These are phyloP conservation scores for Eclectus roratus DNA, from an alignment of 2,113 vertebrate species.

Conservation along the genomic window DNA sequence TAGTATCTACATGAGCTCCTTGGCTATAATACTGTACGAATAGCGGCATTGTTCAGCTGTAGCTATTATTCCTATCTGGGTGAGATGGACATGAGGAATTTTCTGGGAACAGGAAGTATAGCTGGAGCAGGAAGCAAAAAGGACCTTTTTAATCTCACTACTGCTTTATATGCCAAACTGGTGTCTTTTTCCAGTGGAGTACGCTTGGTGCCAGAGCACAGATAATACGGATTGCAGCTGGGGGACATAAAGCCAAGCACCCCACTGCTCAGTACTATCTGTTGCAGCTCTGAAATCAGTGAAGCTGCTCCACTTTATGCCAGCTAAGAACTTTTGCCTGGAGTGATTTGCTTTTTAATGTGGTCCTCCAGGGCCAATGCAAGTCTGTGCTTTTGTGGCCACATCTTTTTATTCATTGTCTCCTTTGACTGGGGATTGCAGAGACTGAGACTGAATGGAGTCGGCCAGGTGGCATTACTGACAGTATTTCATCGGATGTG, in stretches of 20 bases:
- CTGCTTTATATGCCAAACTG: background rate
- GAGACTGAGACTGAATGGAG: fast-evolving
- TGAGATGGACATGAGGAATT: background rate
- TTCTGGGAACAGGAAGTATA: background rate
- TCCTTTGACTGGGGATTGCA: background rate
- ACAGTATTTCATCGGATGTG: background rate
- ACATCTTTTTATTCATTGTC: fast-evolving
- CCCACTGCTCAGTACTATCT: background rate
- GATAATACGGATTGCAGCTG: background rate
- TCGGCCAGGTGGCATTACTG: background rate
- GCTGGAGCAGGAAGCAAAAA: background rate
- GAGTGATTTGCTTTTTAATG: background rate
- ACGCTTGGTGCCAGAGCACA: background rate
- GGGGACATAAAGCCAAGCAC: background rate
- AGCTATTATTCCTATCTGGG: background rate
- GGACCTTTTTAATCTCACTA: fast-evolving
- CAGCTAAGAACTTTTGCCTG: background rate
- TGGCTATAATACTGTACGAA: background rate
- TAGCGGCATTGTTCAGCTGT: fast-evolving
- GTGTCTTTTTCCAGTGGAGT: background rate
- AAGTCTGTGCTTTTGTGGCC: background rate
- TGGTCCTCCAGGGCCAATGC: background rate
- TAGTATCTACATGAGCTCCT: background rate
- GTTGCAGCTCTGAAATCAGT: background rate
- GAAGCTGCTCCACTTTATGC: background rate